These are phyloP conservation scores for Pocillopora verrucosa DNA, from an alignment of 64 coral and sea anemone species.

Conservation along the genomic window DNA sequence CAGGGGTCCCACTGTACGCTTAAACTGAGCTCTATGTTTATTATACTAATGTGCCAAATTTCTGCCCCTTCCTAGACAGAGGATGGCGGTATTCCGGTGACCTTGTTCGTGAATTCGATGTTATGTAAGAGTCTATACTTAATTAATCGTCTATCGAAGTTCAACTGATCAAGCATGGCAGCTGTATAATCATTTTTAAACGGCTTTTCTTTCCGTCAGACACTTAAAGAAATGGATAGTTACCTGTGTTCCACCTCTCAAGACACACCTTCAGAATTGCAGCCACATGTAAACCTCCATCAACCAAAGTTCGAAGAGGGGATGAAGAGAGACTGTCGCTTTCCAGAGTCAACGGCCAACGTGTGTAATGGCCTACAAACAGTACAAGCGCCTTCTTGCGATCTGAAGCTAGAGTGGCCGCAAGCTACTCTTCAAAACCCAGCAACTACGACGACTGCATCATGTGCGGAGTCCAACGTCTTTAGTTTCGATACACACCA, in stretches of 20 bases:
- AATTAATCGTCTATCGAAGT: neutral
- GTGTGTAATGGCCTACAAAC: neutral
- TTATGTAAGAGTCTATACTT: neutral
- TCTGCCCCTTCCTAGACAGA: neutral
- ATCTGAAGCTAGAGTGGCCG: slow-evolving; percentile 26
- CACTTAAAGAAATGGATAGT: slow-evolving; percentile 42
- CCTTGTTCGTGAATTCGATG: neutral
- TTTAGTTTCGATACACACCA: neutral
- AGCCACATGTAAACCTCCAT: neutral
- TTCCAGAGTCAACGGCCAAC: slow-evolving; percentile 5
- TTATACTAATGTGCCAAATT: neutral
- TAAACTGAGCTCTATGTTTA: slow-evolving; percentile 14
- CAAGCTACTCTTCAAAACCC: slow-evolving; percentile 13
- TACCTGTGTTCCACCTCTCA: slow-evolving; percentile 26
- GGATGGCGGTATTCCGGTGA: neutral
- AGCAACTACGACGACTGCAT: neutral
- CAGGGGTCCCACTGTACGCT: neutral
- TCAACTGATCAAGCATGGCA: neutral
- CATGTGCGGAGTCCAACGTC: neutral
- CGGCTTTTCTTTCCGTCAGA: neutral
- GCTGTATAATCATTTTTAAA: neutral
- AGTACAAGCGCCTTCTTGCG: neutral
- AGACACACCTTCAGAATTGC: neutral
- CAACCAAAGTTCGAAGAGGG: slow-evolving; percentile 23
- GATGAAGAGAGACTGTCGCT: slow-evolving; percentile 29